Evolutionary conservation across 2,113 vertebrate genomes (phyloP), one percentile per base, ranked within the genome.

Genomic region (Albula goreensis): DNA sequence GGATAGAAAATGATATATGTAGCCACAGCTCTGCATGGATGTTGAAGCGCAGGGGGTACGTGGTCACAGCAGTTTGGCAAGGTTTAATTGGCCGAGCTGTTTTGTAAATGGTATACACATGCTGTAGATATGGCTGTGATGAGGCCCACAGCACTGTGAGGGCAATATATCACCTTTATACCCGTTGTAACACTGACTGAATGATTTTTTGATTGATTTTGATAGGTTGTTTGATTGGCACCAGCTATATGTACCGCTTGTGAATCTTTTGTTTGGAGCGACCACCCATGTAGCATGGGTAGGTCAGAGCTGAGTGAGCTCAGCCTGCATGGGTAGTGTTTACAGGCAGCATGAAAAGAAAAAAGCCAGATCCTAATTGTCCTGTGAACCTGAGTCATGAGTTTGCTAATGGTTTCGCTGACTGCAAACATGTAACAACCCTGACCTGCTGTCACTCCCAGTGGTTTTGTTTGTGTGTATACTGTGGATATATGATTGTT

Each of bases 311-410:
- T 15, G 5, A 66, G 60, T 66, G 60, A 22, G 60, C 5, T 66
- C 60, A 66, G 60, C 4, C 11, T 48, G 31, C 12, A 48, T 48
- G 74, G 41, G 74, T 7, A 52, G 50, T 51, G 86, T 49, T 6
- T 50, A 52, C 56, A 19, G 17, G 60, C 19, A 22, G 52, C 85
- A 79, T 87, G 77, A 85, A 88, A 88, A 87, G 83, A 56, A 31
- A 83, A 13, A 9, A 66, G 19, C 41, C 31, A 41, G 31, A 41
- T 41, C 31, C 31, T 85, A 51, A 63, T 52, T 79, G 60, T 66
- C 60, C n/a, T 78, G 15, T 82, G 74, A 82, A 19, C 83, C 8
- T 41, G 31, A 41, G 31, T 41, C 0, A 53, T 25, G 78, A 66
- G 50, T 77, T 80, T 87, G 82, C 49, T 81, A 86, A 48, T 83